Evolutionary conservation across 1,140 invertebrate genomes (phyloP), one percentile per base, ranked within the genome.

Genomic region (Scylla paramamosain): DNA sequence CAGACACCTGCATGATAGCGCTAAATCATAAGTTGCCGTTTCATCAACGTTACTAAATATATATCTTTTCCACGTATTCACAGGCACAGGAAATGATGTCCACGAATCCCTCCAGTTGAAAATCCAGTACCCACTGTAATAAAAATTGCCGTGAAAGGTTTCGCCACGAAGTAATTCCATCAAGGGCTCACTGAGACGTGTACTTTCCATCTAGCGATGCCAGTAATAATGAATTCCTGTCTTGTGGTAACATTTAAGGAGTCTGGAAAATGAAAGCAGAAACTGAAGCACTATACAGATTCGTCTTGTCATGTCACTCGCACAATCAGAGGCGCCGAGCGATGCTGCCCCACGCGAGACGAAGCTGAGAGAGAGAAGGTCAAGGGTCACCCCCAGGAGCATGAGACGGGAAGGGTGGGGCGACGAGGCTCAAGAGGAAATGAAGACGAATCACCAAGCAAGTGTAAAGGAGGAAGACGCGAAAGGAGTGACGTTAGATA

Each of bases 371-470:
- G 92, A 46, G 31, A 29, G 86, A 32, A 32, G 92, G 92, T 93
- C 67, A 84, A 52, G 67, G 90, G 90, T 67, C 77, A 91, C 28
- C 90, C 29, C 31, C 90, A 52, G 77, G n/a, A 39, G 52, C 31
- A 45, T 52, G 14, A 16, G 93, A 77, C 84, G 86, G 86, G 84
- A 93, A 88, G 86, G 83, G 84, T 93, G 84, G 28, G 0, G 93
- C 31, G 48, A 25, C 39, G 29, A 20, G 77, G 46, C 20, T 25
- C 14, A 8, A 25, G 46, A 52, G 93, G 93, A 77, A 88, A 82
- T 25, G 45, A 59, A 67, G 86, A 88, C 91, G 82, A 93, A 93
- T 83, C 39, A 93, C 91, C 77, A 77, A 45, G 83, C 91, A 93
- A 86, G 0, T 46, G 31, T 14, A 28, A 16, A 2, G 77, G n/a